Conservation (phyloP, 2,113 vertebrate genomes). For the Megaceryle maxima region DNA sequence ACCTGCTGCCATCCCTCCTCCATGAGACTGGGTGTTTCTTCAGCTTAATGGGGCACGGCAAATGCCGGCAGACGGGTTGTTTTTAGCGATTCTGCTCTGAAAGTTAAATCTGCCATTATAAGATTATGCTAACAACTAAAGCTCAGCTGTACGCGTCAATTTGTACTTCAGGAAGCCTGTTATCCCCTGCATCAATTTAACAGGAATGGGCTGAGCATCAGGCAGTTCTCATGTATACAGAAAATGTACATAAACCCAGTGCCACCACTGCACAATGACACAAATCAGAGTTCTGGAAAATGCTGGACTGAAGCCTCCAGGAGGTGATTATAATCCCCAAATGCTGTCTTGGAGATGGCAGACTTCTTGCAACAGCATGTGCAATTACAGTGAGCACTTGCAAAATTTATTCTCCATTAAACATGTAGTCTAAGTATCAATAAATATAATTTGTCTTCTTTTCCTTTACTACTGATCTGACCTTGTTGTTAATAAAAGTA, state of each 20-base stretch:
- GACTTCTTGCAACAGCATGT: background rate
- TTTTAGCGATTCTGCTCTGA: background rate
- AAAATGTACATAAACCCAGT: background rate
- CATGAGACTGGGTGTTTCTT: rapidly evolving
- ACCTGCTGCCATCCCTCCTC: background rate
- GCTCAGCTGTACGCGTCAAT: background rate
- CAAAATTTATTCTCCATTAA: conserved; percentile 48
- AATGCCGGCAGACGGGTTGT: background rate
- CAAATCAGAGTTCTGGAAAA: conserved; percentile 22
- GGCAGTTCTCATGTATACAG: rapidly evolving
- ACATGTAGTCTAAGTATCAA: background rate
- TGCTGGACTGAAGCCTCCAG: background rate
- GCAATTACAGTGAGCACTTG: background rate
- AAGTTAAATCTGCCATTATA: conserved; percentile 33
- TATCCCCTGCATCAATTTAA: background rate
- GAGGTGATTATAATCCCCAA: background rate
- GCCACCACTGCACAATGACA: background rate
- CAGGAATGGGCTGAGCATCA: background rate
- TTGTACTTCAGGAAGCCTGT: background rate
- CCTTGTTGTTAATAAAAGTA: conserved; percentile 29
- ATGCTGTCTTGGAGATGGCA: background rate
- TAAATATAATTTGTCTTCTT: conserved; percentile 30
- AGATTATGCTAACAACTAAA: conserved; percentile 37
- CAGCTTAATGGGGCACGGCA: background rate
- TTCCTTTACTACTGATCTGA: conserved; percentile 24